Conservation (phyloP, 1,140 invertebrate species). For the Drosophila simulans region DNA sequence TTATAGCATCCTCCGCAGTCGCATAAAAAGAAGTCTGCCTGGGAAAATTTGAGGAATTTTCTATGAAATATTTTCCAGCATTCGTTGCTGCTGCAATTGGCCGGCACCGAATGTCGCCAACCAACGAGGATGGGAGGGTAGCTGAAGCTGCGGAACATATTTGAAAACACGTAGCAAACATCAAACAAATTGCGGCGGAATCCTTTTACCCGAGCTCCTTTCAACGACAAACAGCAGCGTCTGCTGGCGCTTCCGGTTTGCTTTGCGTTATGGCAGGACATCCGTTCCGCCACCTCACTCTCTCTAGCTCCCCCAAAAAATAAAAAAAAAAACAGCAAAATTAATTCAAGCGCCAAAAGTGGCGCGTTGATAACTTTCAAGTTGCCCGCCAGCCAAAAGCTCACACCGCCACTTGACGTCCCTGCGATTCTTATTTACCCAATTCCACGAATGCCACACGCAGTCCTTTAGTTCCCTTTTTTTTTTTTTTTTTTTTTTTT, state of each 20-base stretch:
- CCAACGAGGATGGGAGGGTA: conserved; percentile 6
- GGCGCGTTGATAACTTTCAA: conserved; percentile 67
- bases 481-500: no score
- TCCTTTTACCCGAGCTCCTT: conserved; percentile 76
- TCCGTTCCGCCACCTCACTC: conserved; percentile 32
- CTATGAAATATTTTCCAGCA: conserved; percentile 39
- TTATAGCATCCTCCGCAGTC: conserved; percentile 22
- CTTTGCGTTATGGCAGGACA: conserved; percentile 74
- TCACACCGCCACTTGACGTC: conserved; percentile 44
- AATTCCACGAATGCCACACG: conserved; percentile 43
- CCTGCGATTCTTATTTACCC: conserved; percentile 45
- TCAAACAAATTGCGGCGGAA: conserved; percentile 81
- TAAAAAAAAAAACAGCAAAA: conserved; percentile 22
- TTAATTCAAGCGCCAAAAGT: conserved; percentile 81
- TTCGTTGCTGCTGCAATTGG: conserved; percentile 46
- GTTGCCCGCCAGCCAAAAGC: conserved; percentile 51
- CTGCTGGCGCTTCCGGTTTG: conserved; percentile 72
- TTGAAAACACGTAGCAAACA: conserved; percentile 81
- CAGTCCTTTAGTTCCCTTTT: conserved; percentile 35
- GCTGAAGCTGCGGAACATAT: conserved; percentile 66
- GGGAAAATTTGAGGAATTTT: conserved; percentile 49
- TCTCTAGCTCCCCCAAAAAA: background rate
- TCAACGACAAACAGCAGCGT: conserved; percentile 65
- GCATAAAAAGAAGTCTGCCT: conserved; percentile 16
- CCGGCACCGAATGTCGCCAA: conserved; percentile 56